Percentiles rank a stretch among this genome's conserved stretches.
phyloP scores from a whole-genome alignment of 2,113 vertebrate species.

The Caranx ignobilis region DNA sequence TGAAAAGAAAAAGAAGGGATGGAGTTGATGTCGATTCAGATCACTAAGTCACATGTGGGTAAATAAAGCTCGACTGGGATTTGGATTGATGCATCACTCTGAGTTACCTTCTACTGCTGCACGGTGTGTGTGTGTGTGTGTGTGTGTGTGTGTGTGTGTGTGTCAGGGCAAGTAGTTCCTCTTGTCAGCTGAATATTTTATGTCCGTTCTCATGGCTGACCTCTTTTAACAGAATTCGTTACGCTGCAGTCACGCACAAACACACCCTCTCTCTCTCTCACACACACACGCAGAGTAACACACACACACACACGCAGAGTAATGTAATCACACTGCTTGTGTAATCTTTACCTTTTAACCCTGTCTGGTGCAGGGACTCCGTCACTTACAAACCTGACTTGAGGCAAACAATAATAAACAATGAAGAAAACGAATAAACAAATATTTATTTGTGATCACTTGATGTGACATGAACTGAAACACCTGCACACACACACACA shows the following conservation, averaged over 20 bases:
- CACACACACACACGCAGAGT: background rate
- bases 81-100: slow-evolving; percentile 28
- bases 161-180: slow-evolving; percentile 27
- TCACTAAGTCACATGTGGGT: slow-evolving; percentile 32
- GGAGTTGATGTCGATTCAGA: slow-evolving; percentile 36
- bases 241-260: background rate
- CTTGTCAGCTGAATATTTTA: slow-evolving; percentile 68
- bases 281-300: slow-evolving; percentile 4
- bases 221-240: slow-evolving; percentile 50
- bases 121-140: slow-evolving; percentile 12
- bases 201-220: slow-evolving; percentile 61
- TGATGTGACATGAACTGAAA: slow-evolving; percentile 3
- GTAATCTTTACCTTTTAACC: slow-evolving; percentile 50
- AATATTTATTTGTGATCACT: slow-evolving; percentile 11
- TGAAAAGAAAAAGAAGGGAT: too few species aligned
- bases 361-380: slow-evolving; percentile 1
- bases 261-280: slow-evolving; percentile 1
- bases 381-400: slow-evolving; percentile 19
- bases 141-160: slow-evolving; percentile 33
- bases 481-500: background rate
- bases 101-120: slow-evolving; percentile 17
- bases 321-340: slow-evolving; percentile 39
- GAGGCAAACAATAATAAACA: background rate
- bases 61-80: slow-evolving; percentile 49
- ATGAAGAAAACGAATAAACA: background rate